Base-by-base conservation (phyloP, 2,113 vertebrate genomes). In the Phrynosoma blainvillii region DNA sequence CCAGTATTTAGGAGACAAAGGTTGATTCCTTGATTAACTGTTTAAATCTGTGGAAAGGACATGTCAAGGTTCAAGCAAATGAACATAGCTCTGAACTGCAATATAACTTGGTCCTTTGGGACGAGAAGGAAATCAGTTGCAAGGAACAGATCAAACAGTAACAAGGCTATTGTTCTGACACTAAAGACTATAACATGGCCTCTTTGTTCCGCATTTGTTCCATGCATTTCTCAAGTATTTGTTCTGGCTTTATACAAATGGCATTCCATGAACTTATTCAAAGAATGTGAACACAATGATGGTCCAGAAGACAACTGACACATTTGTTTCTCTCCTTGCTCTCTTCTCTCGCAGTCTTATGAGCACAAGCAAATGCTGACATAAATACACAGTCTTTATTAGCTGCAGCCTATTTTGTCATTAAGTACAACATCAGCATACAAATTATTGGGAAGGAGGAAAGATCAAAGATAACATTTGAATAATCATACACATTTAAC, bases 201-300 rank as follows among this genome's bases (percentile, higher is more conserved):
- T 54, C 84, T 94, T 95, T 95, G 91, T 94, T 94, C 92, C 91
- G 88, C 91, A 87, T 91, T 94, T 92, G 90, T 92, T 94, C 90
- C 84, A 93, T 93, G 93, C 84, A 94, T 90, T 92, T 94, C 92
- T 92, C 87, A 94, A 89, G 79, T 80, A 91, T 93, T 93, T 92
- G 93, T 89, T 93, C 74, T 86, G 66, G 86, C 91, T 94, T 92
- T 81, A 95, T 93, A 90, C 84, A 93, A 94, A 89, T 89, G 84
- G 88, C 84, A 90, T 92, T 95, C 75, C 95, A 87, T 5, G 3
- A 82, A 90, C 65, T 91, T 88, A 93, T 83, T 94, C 90, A 90
- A 92, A 92, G 90, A 87, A 84, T 86, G 82, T 80, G 90, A 92
- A 90, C 10, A 1, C 79, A 93, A 84, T 2, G 0, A 54, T 79